Percentiles rank a stretch among this genome's conserved stretches.
These are phyloP conservation scores for Calonectris borealis DNA, from an alignment of 2,113 vertebrate species.

Conservation along the genomic window DNA sequence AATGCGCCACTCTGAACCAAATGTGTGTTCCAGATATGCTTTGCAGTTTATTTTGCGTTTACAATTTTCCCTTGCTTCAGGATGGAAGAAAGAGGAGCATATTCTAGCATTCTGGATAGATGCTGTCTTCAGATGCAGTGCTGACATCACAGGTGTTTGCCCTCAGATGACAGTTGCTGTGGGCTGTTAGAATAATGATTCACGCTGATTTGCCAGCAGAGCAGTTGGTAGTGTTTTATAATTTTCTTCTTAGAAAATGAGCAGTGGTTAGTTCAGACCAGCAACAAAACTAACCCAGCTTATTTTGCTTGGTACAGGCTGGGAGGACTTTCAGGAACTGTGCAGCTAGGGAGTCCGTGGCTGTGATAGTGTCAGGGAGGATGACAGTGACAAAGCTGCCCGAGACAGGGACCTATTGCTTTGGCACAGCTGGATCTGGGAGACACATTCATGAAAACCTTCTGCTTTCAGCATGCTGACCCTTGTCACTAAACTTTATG, in stretches of 20 bases:
- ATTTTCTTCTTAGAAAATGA: neutral
- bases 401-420: neutral
- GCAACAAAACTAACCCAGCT: neutral
- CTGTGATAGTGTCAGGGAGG: neutral
- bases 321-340: neutral
- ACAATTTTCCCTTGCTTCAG: neutral
- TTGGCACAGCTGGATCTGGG: neutral
- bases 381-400: neutral
- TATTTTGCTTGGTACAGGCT: neutral
- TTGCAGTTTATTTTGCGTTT: neutral
- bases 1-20: neutral
- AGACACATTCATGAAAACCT: neutral
- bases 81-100: neutral
- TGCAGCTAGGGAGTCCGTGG: fast-evolving
- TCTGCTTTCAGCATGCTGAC: neutral
- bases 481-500: neutral
- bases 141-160: neutral
- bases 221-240: neutral
- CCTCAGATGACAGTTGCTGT: neutral
- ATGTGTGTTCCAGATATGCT: neutral
- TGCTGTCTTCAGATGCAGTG: neutral
- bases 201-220: neutral
- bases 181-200: neutral
- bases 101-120: neutral
- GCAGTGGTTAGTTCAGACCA: neutral